These are phyloP conservation scores for Sternarchorhynchus goeldii DNA, from an alignment of 2,797 vertebrate species.

Conservation along the genomic window DNA sequence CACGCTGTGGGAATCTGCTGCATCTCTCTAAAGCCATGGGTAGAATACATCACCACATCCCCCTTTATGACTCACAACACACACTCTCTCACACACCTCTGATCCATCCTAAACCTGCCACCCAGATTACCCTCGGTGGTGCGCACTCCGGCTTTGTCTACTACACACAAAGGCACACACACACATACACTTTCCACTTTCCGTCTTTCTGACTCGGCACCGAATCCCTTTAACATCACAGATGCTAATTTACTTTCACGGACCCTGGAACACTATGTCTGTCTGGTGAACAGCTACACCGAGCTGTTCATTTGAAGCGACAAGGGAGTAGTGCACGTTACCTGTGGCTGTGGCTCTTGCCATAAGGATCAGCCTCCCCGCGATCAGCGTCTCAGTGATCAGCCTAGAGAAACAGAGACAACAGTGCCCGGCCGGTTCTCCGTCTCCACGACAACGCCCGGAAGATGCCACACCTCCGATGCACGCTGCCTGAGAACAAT, in stretches of 20 bases:
- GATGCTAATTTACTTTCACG: constrained; percentile 12
- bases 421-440: constrained; percentile 56
- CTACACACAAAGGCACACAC: background rate
- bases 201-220: background rate
- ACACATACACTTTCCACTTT: constrained; percentile 37
- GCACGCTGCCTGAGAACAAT: constrained; percentile 62
- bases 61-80: constrained; percentile 57
- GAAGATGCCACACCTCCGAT: constrained; percentile 62
- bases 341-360: constrained; percentile 63
- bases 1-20: constrained; percentile 45
- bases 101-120: constrained; percentile 42
- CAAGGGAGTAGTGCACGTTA: constrained; percentile 40
- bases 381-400: constrained; percentile 56
- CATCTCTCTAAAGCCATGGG: constrained; percentile 48
- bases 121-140: constrained; percentile 20
- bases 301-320: background rate
- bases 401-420: constrained; percentile 54
- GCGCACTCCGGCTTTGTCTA: constrained; percentile 7
- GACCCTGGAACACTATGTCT: background rate
- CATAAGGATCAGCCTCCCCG: constrained; percentile 57
- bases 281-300: background rate
- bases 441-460: constrained; percentile 63
- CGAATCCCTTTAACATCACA: constrained; percentile 37
- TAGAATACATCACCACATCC: constrained; percentile 55
- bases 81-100: constrained; percentile 46